Conservation (phyloP, 2,113 vertebrate species). For the Erythrocercus mccallii region DNA sequence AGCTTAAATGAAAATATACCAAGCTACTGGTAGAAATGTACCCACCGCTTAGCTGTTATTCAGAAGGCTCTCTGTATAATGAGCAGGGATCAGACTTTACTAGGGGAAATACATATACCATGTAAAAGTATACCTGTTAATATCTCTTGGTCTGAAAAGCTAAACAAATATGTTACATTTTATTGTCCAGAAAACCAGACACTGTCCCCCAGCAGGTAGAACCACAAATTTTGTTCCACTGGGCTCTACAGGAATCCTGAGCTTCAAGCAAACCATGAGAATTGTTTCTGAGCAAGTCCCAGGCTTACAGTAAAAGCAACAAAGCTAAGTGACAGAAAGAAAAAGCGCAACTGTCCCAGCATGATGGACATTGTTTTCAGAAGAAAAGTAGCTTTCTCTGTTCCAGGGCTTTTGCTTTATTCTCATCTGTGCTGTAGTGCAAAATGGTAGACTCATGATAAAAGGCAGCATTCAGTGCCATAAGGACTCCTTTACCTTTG, state of each 20-base stretch:
- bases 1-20: not conserved
- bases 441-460: not conserved
- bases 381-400: not conserved
- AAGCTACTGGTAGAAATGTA: not conserved
- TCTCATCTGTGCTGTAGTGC: not conserved
- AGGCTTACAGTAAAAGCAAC: not conserved
- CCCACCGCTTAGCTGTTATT: not conserved
- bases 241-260: not conserved
- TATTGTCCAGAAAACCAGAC: not conserved
- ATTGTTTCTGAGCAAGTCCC: not conserved
- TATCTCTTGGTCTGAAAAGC: not conserved
- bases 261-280: not conserved
- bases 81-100: not conserved
- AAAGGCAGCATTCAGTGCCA: not conserved
- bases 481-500: not conserved
- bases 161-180: not conserved
- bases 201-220: fast-evolving
- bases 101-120: not conserved
- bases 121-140: not conserved
- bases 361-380: not conserved
- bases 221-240: not conserved
- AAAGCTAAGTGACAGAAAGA: not conserved
- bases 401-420: not conserved
- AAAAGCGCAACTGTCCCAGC: not conserved
- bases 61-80: not conserved